phyloP scores from a whole-genome alignment of 2,113 vertebrate genomes.

The Tragulus kanchil region DNA sequence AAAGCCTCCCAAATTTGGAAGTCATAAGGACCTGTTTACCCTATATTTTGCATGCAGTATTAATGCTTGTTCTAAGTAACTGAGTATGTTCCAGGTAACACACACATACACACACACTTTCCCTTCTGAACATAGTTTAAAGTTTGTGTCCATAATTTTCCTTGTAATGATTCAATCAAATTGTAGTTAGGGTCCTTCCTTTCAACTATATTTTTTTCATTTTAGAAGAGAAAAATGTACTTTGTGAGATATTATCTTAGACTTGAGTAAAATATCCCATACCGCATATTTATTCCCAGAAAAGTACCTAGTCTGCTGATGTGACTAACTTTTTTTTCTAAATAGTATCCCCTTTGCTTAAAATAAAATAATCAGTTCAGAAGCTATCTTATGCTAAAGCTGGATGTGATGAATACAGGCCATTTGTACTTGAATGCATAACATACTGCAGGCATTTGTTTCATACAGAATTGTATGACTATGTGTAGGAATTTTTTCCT shows the following conservation, averaged over 20 bases:
- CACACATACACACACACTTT: neutral
- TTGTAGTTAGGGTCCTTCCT: neutral
- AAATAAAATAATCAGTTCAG: slow-evolving; percentile 32
- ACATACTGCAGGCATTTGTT: neutral
- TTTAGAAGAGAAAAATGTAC: neutral
- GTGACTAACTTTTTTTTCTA: neutral
- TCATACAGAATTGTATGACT: neutral
- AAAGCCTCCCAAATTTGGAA: neutral
- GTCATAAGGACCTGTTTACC: neutral
- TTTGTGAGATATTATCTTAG: slow-evolving; percentile 32
- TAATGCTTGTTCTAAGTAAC: slow-evolving; percentile 6
- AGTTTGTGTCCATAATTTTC: neutral
- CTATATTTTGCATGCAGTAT: neutral
- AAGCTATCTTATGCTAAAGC: neutral
- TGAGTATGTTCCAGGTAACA: neutral
- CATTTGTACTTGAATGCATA: slow-evolving; percentile 37
- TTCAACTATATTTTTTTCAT: neutral
- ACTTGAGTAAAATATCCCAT: slow-evolving; percentile 11
- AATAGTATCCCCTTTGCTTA: neutral
- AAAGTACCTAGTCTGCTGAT: neutral
- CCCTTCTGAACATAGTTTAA: neutral
- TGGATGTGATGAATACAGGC: neutral
- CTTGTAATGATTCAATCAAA: neutral
- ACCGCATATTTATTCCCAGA: neutral
- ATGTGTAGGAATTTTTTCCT: neutral